Conservation (phyloP, 2,888 invertebrate species). For the Zygaena filipendulae region DNA sequence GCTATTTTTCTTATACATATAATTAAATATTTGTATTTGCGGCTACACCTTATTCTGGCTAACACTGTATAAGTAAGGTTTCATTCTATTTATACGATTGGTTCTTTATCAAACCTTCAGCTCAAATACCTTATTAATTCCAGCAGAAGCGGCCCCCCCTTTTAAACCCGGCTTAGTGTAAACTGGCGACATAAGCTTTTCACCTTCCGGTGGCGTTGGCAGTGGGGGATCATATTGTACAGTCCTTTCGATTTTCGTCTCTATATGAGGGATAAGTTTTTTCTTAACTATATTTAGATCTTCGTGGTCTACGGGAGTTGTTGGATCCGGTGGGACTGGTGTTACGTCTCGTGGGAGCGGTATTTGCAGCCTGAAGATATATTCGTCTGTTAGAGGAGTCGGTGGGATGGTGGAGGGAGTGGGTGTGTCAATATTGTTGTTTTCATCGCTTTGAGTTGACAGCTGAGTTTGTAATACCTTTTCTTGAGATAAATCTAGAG, state of each 20-base stretch:
- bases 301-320: conserved; percentile 30
- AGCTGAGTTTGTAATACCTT: no score
- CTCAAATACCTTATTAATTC: no score
- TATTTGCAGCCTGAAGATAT: conserved; percentile 41
- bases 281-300: conserved; percentile 46
- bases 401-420: conserved; percentile 39
- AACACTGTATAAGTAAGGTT: no score
- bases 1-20: no score
- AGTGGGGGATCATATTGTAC: conserved; percentile 44
- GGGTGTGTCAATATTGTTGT: conserved; percentile 28
- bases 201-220: conserved; percentile 28
- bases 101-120: no score
- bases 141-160: no score
- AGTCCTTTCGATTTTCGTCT: conserved; percentile 34
- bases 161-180: conserved; percentile 33
- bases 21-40: no score
- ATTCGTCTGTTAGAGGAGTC: conserved; percentile 53
- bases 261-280: conserved; percentile 44
- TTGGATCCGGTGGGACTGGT: conserved; percentile 26
- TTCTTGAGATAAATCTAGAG: conserved; percentile 5
- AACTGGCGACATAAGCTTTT: conserved; percentile 27
- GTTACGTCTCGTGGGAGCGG: conserved; percentile 32
- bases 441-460: conserved; percentile 19
- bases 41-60: no score
- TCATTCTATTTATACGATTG: no score